phyloP scores from a whole-genome alignment of 2,888 invertebrate species.

The Caenorhabditis wallacei region DNA sequence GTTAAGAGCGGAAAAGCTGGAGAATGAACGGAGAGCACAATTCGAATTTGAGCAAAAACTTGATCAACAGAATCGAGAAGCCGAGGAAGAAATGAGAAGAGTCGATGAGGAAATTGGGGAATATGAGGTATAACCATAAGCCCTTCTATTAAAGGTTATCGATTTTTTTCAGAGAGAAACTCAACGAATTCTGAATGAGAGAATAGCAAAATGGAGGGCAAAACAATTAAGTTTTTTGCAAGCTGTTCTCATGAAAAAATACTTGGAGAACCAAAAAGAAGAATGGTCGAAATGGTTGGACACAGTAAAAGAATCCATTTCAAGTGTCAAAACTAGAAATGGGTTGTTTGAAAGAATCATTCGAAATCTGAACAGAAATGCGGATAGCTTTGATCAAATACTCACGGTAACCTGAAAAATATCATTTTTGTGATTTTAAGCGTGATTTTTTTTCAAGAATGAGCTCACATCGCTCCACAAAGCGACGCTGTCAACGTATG shows the following conservation, averaged over 20 bases:
- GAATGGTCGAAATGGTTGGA: not conserved
- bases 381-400: too few relatives aligned
- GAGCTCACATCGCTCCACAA: slow-evolving; percentile 1
- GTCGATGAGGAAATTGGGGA: not conserved
- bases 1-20: not conserved
- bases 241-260: not conserved
- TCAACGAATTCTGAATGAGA: not conserved
- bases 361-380: not conserved
- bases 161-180: slow-evolving; percentile 12
- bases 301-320: not conserved
- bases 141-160: not conserved
- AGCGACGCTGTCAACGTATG: not conserved
- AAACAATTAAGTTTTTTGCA: not conserved
- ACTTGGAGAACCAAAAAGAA: not conserved
- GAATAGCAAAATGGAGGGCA: not conserved
- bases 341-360: not conserved
- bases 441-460: too few relatives aligned
- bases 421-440: too few relatives aligned
- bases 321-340: not conserved
- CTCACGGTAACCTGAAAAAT: too few relatives aligned
- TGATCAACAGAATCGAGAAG: not conserved
- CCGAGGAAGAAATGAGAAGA: not conserved
- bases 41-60: not conserved
- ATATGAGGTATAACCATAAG: slow-evolving; percentile 14
- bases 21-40: not conserved